phyloP scores from a whole-genome alignment of 1,140 invertebrate species.

The Nomia melanderi region DNA sequence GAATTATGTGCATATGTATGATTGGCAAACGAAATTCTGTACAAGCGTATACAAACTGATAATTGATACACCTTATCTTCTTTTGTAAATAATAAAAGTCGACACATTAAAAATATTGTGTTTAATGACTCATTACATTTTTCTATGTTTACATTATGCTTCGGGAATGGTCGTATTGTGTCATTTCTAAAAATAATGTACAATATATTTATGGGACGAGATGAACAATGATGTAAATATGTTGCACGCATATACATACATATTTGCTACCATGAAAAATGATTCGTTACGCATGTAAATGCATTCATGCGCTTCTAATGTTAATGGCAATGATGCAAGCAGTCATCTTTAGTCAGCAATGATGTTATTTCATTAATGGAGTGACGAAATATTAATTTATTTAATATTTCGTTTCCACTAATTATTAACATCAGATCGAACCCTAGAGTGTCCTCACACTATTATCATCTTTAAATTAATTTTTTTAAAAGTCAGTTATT shows the following conservation, averaged over 20 bases:
- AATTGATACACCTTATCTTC: neutral
- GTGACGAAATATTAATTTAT: neutral
- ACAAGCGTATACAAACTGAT: neutral
- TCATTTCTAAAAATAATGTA: neutral
- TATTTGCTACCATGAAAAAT: no score
- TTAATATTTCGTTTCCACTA: neutral
- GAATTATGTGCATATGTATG: no score
- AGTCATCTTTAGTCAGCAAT: neutral
- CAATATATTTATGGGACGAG: no score
- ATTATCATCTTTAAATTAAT: neutral
- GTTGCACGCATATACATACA: no score
- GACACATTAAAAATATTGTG: neutral
- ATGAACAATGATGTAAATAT: no score
- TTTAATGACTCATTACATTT: neutral
- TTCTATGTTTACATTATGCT: no score
- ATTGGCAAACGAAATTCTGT: no score
- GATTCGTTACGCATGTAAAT: neutral
- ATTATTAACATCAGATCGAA: no score
- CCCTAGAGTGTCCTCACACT: neutral
- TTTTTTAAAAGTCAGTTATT: neutral
- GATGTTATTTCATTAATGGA: no score
- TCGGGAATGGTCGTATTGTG: neutral
- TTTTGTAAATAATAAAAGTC: neutral
- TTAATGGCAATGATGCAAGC: slow-evolving; percentile 17
- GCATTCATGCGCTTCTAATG: neutral